A percentile compares a stretch with the other conserved stretches of the same genome.
Evolutionary conservation across 2,888 invertebrate species (phyloP).

Genomic region (Drosophila longiperda): DNA sequence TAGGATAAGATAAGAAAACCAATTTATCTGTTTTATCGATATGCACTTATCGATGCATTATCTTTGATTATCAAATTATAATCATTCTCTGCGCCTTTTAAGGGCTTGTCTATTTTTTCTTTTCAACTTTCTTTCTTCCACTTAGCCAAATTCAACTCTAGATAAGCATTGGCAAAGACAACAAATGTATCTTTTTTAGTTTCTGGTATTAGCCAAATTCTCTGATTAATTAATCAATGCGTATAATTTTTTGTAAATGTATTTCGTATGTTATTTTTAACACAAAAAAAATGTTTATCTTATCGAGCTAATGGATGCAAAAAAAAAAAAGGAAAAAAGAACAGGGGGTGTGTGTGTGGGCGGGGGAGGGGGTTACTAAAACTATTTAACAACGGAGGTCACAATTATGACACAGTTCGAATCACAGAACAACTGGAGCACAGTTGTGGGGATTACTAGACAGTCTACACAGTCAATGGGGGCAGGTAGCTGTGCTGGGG

Average conservation of each 20-base stretch:
- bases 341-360: background rate
- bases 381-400: slow-evolving; percentile 72
- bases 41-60: background rate
- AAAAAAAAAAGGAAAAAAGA: slow-evolving; percentile 38
- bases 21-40: background rate
- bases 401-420: slow-evolving; percentile 65
- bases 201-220: background rate
- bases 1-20: background rate
- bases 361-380: slow-evolving; percentile 35
- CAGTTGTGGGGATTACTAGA: slow-evolving; percentile 44
- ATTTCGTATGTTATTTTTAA: slow-evolving; percentile 37
- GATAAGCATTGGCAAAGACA: background rate
- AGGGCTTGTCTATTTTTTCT: background rate
- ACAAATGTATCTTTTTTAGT: background rate
- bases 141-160: background rate
- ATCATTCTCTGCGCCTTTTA: background rate
- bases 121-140: background rate
- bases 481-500: slow-evolving; percentile 68
- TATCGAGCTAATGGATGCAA: slow-evolving; percentile 30
- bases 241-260: slow-evolving; percentile 13
- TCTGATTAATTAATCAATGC: background rate
- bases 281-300: slow-evolving; percentile 45
- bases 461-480: slow-evolving; percentile 63
- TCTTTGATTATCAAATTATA: background rate
- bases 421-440: slow-evolving; percentile 52